Evolutionary conservation across 2,888 invertebrate species (phyloP), one percentile per base, ranked within the genome.

Genomic region (Dynastes tityus): DNA sequence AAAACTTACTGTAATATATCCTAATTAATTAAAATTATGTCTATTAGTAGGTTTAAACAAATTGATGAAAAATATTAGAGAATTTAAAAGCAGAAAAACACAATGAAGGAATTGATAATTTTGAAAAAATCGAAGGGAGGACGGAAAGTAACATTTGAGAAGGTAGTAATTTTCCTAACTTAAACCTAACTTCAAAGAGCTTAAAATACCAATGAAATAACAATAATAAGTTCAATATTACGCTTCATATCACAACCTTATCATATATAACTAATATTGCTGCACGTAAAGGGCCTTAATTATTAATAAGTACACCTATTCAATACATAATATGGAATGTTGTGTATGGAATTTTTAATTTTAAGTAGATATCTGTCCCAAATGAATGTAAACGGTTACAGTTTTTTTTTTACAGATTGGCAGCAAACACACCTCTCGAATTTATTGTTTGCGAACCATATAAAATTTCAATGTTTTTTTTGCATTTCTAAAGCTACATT

Each of bases 261-360:
- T 55, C 11, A 11, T 51, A 49, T 67, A 76, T 16, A 53, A n/a
- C 55, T 68, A 75, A 51, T 67, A 80, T 81, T 79, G 82, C 82
- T 82, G 82, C 82, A 64, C 67, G 8, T 16, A 68, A 80, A 81
- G 79, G 81, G 80, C 82, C 45, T 68, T 37, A 76, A 32, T 61
- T 70, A 63, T 68, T 5, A 32, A 2, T 16, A 74, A 65, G 71
- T 22, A 49, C 64, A 75, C 9, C 49, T 75, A 75, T 40, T 55
- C 73, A 45, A 32, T 61, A 51, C 6, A 40, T 74, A 22, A 40
- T 79, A 80, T 80, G 83, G 83, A 83, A 84, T 83, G 83, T 82
- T 76, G 67, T 77, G 83, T 83, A 83, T 81, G 83, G 83, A 83
- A 37, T 37, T 51, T 8, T 22, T 55, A 55, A n/a, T 4, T n/a